Evolutionary conservation across 2,888 invertebrate species (phyloP), one percentile per base, ranked within the genome.

Genomic region (Antitype chi): DNA sequence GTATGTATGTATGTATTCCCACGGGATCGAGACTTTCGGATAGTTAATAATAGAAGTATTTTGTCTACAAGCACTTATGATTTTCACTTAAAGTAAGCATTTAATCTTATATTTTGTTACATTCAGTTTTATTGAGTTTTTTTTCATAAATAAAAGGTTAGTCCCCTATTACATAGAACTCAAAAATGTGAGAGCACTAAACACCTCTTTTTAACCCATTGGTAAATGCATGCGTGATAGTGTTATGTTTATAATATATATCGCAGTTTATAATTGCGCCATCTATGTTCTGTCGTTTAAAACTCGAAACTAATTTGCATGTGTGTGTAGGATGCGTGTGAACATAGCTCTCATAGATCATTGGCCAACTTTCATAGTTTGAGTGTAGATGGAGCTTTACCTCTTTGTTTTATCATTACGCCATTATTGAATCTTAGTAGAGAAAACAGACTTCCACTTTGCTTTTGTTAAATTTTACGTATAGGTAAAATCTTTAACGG

Each of bases 301-400:
- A 78, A 70, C 66, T 60, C 17, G 17, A 28, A 38, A 23, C 15
- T 73, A 69, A 75, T 78, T 83, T 84, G 62, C 75, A 83, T 83
- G 77, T 74, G 62, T 72, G 74, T 32, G 64, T 78, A 13, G 13
- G 9, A 68, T 66, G 68, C 77, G 72, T 72, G 25, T 28, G 53
- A 28, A 9, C 47, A 17, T 4, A 25, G 17, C 53, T 17, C 9
- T 74, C 52, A 55, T 43, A 75, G 69, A 66, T 77, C 60, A 76
- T 23, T 59, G 17, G 52, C 43, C 63, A 68, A 52, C 55, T 86
- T 75, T 72, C n/a, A 63, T 28, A 43, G 68, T 11, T 55, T 52
- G 8, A 62, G 43, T 66, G 17, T 82, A 87, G 87, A 88, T 87
- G 87, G 87, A 81, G 87, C 87, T 87, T 76, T 60, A 0, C 0